Evolutionary conservation across 2,797 vertebrate genomes (phyloP).

Genomic region (Ibycter americanus): DNA sequence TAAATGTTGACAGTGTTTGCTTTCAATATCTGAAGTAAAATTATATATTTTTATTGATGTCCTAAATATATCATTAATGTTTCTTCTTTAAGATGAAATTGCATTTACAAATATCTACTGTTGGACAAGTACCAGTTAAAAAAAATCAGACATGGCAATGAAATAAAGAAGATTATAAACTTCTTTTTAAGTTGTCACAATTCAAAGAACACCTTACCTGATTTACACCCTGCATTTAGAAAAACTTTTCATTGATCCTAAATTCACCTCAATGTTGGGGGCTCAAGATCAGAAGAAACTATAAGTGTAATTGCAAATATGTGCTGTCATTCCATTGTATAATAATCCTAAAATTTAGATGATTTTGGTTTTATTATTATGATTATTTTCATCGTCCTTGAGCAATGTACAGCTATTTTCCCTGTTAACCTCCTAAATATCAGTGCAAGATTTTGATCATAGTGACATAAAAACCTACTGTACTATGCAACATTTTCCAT

Average conservation of each 20-base stretch:
- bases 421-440: not conserved
- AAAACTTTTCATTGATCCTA: not conserved
- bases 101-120: not conserved
- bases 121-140: not conserved
- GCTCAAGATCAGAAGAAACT: not conserved
- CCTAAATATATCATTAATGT: not conserved
- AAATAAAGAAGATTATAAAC: not conserved
- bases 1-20: not conserved
- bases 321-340: not conserved
- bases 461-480: not conserved
- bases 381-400: not conserved
- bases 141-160: not conserved
- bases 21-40: not conserved
- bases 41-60: not conserved
- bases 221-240: not conserved
- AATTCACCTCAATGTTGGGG: not conserved
- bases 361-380: not conserved
- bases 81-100: not conserved
- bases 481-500: not conserved
- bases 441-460: not conserved
- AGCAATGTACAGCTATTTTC: not conserved
- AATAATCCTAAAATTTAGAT: not conserved
- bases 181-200: not conserved
- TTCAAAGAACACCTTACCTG: not conserved
- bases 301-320: not conserved